Conservation (phyloP, 2,888 invertebrate species). For the Pandemis cinnamomeana region DNA sequence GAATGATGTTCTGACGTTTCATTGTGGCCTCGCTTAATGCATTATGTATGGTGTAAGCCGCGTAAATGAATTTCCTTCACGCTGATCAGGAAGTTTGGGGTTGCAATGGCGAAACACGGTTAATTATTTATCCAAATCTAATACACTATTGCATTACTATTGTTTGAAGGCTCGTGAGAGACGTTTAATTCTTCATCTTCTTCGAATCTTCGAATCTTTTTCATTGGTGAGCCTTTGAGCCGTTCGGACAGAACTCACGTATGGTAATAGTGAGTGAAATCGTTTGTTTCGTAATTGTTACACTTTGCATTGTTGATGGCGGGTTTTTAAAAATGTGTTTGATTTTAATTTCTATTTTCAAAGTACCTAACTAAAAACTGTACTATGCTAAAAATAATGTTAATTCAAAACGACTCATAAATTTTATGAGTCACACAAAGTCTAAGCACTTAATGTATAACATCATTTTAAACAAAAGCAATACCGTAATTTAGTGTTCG, state of each 20-base stretch:
- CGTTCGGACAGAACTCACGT: no score
- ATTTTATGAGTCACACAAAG: not conserved
- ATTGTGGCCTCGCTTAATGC: slow-evolving; percentile 40
- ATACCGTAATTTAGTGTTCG: slow-evolving; percentile 18
- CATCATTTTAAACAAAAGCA: slow-evolving; percentile 12
- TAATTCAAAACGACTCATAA: not conserved
- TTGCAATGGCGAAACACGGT: not conserved
- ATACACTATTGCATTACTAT: not conserved
- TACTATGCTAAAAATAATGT: no score
- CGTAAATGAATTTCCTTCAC: slow-evolving; percentile 29
- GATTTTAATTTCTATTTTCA: no score
- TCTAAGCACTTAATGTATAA: not conserved
- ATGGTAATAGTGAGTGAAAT: no score
- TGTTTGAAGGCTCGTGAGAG: no score
- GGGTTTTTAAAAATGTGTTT: no score
- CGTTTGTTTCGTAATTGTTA: no score
- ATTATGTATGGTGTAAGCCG: slow-evolving; percentile 32
- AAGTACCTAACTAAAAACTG: no score
- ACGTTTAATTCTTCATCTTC: no score
- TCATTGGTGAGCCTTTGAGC: no score
- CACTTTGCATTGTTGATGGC: no score
- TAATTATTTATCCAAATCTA: not conserved
- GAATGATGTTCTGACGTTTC: slow-evolving; percentile 39
- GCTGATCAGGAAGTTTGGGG: slow-evolving; percentile 20
- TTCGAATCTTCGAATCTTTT: no score